These are phyloP conservation scores for Fragum whitleyi DNA, from an alignment of 2,888 invertebrate species.

Conservation along the genomic window DNA sequence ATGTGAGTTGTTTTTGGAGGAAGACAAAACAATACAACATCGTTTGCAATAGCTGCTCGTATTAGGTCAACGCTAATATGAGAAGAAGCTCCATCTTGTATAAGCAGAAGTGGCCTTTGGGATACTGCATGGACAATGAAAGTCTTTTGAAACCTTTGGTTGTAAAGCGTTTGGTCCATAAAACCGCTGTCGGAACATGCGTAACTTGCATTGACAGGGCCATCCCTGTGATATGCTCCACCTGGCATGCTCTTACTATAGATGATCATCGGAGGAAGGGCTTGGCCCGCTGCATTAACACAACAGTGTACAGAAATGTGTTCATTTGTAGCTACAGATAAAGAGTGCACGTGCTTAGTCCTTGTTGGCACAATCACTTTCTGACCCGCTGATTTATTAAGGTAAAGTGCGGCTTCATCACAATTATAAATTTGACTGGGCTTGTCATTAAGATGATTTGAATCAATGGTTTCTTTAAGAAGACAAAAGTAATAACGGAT, in stretches of 20 bases:
- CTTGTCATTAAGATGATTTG: neutral
- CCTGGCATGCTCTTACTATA: neutral
- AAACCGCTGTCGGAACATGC: neutral
- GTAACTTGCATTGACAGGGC: neutral
- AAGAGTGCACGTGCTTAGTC: neutral
- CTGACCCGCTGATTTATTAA: too few species aligned
- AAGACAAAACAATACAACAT: slow-evolving; percentile 47
- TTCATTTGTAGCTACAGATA: neutral
- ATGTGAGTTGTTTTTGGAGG: slow-evolving; percentile 38
- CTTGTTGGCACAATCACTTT: too few species aligned
- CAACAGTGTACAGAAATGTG: neutral
- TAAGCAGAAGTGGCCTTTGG: slow-evolving; percentile 29
- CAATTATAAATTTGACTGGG: neutral
- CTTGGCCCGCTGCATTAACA: neutral
- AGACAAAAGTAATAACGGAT: neutral
- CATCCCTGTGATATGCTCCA: neutral
- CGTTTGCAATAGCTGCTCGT: slow-evolving; percentile 38
- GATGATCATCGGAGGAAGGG: neutral
- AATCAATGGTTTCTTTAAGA: neutral
- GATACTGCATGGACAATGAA: slow-evolving; percentile 21
- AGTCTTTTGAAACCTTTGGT: neutral
- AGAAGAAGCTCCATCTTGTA: slow-evolving; percentile 49
- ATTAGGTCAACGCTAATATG: slow-evolving; percentile 39
- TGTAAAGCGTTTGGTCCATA: neutral
- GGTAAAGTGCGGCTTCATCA: neutral